Conservation (phyloP, 2,113 vertebrate genomes). For the Grantiella picta region DNA sequence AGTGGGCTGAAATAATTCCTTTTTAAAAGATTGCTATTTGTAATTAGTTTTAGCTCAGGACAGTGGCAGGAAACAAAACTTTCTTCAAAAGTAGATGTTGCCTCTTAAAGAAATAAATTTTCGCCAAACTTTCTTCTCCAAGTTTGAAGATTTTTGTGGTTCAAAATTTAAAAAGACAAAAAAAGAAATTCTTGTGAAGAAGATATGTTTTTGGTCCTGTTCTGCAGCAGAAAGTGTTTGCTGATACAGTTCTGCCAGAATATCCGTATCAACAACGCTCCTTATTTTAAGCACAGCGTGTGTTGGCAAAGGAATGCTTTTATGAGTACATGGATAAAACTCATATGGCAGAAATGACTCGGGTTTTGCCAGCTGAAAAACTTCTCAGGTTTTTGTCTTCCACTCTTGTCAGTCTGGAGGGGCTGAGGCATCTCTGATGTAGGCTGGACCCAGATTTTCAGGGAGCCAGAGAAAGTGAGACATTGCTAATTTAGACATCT, state of each 20-base stretch:
- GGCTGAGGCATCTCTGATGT: neutral
- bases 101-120: neutral
- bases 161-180: neutral
- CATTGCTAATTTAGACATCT: neutral
- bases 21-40: neutral
- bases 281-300: neutral
- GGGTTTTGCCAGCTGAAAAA: neutral
- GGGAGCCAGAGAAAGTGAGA: neutral
- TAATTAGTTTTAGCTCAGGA: neutral
- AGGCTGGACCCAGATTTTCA: neutral
- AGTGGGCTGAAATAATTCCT: neutral
- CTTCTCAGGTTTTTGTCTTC: neutral
- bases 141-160: neutral
- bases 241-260: neutral
- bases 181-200: neutral
- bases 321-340: neutral
- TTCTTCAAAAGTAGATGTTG: neutral
- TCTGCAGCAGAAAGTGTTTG: neutral
- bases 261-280: neutral
- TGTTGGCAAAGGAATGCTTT: slow-evolving; percentile 12
- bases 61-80: neutral
- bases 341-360: neutral
- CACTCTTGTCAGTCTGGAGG: neutral
- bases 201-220: neutral
- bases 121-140: neutral